These are phyloP conservation scores for Cassiopea andromeda DNA, from an alignment of 30 jellyfish, hydroid and myxozoan species.

Conservation along the genomic window DNA sequence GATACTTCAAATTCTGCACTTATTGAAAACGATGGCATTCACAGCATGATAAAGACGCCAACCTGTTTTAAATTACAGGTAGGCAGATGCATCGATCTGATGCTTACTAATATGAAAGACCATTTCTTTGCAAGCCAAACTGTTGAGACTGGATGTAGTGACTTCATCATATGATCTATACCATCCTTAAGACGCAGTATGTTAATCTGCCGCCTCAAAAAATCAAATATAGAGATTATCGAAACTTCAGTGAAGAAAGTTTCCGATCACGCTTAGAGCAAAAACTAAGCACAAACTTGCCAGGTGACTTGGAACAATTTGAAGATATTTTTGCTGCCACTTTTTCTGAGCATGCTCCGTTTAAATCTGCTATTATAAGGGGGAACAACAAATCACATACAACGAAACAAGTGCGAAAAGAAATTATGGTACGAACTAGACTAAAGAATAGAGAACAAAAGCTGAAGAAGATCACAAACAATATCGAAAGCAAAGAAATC, in stretches of 20 bases:
- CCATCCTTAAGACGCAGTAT: not conserved
- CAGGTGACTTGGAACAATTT: too few relatives aligned
- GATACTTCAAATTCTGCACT: slow-evolving; percentile 7
- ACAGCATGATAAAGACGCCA: slow-evolving; percentile 11
- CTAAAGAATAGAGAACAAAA: not conserved
- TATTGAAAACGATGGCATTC: not conserved
- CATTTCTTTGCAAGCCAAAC: not conserved
- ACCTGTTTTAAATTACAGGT: not conserved
- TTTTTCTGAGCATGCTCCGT: not conserved
- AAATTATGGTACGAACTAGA: not conserved
- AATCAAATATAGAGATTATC: not conserved
- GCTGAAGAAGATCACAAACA: not conserved
- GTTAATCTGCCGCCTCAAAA: slow-evolving; percentile 7
- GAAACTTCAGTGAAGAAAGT: not conserved
- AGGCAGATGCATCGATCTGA: too few relatives aligned
- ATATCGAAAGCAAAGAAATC: not conserved
- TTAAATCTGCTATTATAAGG: not conserved
- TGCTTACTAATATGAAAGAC: not conserved
- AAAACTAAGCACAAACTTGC: not conserved
- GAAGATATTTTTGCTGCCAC: not conserved
- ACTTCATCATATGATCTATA: not conserved
- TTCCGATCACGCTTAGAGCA: not conserved
- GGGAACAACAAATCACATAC: not conserved
- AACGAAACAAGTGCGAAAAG: not conserved
- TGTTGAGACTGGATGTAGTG: not conserved